Evolutionary conservation across 2,888 invertebrate species (phyloP).

Genomic region (Resseliella maxima): DNA sequence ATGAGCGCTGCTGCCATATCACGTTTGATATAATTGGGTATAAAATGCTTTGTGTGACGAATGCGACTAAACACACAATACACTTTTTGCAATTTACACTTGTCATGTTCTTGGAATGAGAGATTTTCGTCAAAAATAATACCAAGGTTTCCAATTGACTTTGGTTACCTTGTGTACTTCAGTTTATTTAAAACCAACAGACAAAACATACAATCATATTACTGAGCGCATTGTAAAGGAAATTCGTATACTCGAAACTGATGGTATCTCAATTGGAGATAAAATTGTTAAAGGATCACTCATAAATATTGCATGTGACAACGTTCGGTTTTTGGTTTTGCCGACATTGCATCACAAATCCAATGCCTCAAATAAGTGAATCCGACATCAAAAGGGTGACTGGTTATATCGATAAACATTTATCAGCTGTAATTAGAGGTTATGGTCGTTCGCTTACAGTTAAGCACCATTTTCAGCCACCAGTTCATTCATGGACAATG

Average conservation of each 20-base stretch:
- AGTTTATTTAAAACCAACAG: neutral
- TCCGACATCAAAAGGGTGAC: neutral
- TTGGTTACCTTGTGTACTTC: neutral
- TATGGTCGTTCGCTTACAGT: neutral
- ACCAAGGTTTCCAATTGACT: too few species aligned
- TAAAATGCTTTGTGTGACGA: too few species aligned
- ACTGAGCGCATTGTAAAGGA: constrained; percentile 56
- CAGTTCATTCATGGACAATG: neutral
- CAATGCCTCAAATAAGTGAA: neutral
- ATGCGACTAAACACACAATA: too few species aligned
- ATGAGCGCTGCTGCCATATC: too few species aligned
- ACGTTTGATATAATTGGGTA: too few species aligned
- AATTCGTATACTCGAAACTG: constrained; percentile 56
- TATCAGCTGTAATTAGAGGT: neutral
- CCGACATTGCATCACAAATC: too few species aligned
- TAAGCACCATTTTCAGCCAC: neutral
- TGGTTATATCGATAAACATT: neutral
- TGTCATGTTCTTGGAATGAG: too few species aligned
- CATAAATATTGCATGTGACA: constrained; percentile 57
- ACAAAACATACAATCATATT: neutral
- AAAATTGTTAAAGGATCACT: constrained; percentile 54
- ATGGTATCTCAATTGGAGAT: constrained; percentile 25
- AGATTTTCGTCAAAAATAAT: too few species aligned
- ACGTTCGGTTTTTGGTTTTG: too few species aligned
- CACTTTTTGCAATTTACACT: too few species aligned